Evolutionary conservation across 2,113 vertebrate species (phyloP), one percentile per base, ranked within the genome.

Genomic region (Tichodroma muraria): DNA sequence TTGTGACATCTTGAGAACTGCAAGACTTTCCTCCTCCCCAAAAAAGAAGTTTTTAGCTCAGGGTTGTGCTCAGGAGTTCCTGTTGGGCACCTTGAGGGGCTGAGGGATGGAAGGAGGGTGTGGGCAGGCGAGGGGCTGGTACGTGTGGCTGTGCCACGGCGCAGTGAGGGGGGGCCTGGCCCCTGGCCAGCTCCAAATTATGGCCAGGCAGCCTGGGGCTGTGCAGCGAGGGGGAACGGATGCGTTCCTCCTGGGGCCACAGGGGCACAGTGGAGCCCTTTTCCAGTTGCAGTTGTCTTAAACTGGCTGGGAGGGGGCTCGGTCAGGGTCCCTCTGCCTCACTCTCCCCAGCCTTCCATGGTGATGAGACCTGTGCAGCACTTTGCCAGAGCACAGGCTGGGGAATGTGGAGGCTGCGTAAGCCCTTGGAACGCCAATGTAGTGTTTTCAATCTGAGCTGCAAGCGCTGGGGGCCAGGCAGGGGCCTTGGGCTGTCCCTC

Each of bases 391-490:
- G 37, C 57, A 8, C 33, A 14, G 66, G 8, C 47, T 13, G n/a
- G 56, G 80, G 21, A 3, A 19, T 1, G 2, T 6, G 15, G 52
- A 15, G 42, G 42, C 85, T 37, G 72, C 3, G 5, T 3, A 12
- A 73, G 15, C 45, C 23, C 8, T 21, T 6, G 13, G 30, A 31
- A 17, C 13, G 14, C 35, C 35, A 30, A 23, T 8, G 5, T 3
- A 11, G 13, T 11, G 15, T 4, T 71, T 68, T n/a, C 7, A 5
- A 9, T 6, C 37, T 6, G 9, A 71, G 1, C 16, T 7, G 54
- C 5, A 22, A 10, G 25, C 0, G 5, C 38, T 38, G 8, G 54
- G 28, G 33, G 69, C 6, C 0, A 1, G 13, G 8, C 2, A 6
- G 37, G 33, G 5, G 28, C 20, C 37, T 27, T 4, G 27, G 15